Conservation (phyloP, 2,888 invertebrate genomes). For the Synergus japonicus region DNA sequence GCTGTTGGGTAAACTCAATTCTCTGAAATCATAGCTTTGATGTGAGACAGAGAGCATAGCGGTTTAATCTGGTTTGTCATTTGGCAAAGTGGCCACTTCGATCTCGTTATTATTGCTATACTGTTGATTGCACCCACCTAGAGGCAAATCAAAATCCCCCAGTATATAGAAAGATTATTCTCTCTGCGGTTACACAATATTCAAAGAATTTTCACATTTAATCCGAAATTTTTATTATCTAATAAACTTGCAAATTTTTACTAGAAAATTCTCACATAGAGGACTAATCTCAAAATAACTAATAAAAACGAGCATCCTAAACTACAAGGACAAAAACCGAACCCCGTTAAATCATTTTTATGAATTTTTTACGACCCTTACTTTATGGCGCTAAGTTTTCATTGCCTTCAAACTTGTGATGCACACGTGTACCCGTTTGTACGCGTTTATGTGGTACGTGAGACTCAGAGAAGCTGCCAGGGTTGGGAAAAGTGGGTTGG, state of each 20-base stretch:
- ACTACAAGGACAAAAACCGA: not conserved
- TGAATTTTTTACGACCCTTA: constrained; percentile 16
- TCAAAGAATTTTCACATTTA: no score
- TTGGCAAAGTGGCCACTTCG: constrained; percentile 37
- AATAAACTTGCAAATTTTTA: no score
- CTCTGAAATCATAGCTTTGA: constrained; percentile 39
- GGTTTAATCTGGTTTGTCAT: constrained; percentile 40
- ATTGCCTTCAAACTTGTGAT: constrained; percentile 11
- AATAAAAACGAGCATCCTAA: not conserved
- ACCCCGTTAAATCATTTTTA: not conserved
- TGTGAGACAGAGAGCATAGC: constrained; percentile 18
- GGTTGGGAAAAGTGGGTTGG: not conserved
- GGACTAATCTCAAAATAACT: not conserved
- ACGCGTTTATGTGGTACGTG: constrained; percentile 18
- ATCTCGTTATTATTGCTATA: constrained; percentile 34
- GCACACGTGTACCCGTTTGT: constrained; percentile 4
- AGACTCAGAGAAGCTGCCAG: not conserved
- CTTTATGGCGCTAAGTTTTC: constrained; percentile 4
- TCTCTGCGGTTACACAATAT: not conserved
- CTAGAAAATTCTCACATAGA: no score
- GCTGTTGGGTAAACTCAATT: constrained; percentile 40
- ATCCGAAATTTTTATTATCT: no score
- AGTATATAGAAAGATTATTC: not conserved
- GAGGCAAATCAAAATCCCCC: not conserved
- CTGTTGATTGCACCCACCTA: constrained; percentile 8